These are phyloP conservation scores for Peromyscus attwateri DNA, from an alignment of 2,797 vertebrate species.

Conservation along the genomic window DNA sequence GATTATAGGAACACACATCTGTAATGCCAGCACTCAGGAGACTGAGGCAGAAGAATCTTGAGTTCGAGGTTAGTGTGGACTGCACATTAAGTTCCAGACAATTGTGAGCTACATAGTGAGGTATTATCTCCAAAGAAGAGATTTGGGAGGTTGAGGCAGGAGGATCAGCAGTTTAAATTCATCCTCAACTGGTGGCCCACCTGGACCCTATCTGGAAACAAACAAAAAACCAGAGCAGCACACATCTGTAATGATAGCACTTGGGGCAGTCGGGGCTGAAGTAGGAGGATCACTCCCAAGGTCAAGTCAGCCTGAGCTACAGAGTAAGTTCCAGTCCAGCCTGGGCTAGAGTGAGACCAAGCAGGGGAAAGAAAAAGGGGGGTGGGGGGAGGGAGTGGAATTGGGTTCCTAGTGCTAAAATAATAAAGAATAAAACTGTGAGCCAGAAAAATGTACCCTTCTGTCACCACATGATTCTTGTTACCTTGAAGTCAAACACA, in stretches of 20 bases:
- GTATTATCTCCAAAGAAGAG: neutral
- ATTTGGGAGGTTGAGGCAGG: neutral
- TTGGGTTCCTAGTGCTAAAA: neutral
- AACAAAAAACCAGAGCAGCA: neutral
- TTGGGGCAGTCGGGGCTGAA: neutral
- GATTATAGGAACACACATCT: neutral
- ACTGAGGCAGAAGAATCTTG: neutral
- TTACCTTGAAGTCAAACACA: neutral
- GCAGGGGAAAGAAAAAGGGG: too few relatives aligned
- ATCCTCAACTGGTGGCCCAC: neutral
- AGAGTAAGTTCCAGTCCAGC: neutral
- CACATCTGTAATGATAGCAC: neutral
- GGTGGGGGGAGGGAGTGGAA: neutral
- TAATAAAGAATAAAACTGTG: neutral
- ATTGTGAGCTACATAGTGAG: neutral
- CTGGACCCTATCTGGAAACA: neutral
- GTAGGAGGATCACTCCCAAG: neutral
- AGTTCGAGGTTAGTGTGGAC: neutral
- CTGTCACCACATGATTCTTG: neutral
- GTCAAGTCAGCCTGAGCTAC: neutral
- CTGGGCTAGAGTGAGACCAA: neutral
- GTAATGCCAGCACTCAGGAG: neutral
- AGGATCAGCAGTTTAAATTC: neutral
- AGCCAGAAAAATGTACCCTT: constrained; percentile 37
- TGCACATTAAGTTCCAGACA: neutral